Evolutionary conservation across 2,888 invertebrate species (phyloP).

Genomic region (Drosophila multiciliata): DNA sequence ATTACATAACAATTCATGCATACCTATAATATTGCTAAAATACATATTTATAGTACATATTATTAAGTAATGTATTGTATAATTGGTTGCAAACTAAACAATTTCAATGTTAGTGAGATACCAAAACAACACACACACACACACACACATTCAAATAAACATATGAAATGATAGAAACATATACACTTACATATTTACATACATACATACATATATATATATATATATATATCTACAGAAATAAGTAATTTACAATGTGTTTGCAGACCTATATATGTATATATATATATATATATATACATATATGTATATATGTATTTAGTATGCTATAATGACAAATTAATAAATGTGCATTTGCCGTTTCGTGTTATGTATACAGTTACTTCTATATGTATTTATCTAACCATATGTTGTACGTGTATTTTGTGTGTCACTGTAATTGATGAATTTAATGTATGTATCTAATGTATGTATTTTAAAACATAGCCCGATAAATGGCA

Average conservation of each 20-base stretch:
- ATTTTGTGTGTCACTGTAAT: constrained; percentile 66
- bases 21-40: constrained; percentile 24
- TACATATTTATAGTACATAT: constrained; percentile 26
- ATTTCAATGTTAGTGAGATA: constrained; percentile 15
- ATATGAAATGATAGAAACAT: constrained; percentile 4
- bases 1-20: constrained; percentile 21
- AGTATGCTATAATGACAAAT: not conserved
- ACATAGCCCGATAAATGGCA: constrained; percentile 10
- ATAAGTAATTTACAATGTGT: constrained; percentile 23
- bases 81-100: constrained; percentile 39
- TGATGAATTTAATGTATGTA: constrained; percentile 51
- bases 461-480: constrained; percentile 15
- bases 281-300: not conserved
- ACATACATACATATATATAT: not conserved
- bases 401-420: constrained; percentile 53
- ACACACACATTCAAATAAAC: not conserved
- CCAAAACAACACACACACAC: not conserved
- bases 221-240: constrained; percentile 10
- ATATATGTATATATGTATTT: constrained; percentile 5
- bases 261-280: constrained; percentile 8
- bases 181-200: constrained; percentile 8
- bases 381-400: constrained; percentile 35
- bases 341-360: constrained; percentile 16
- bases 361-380: constrained; percentile 28
- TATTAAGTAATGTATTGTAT: constrained; percentile 38